These are phyloP conservation scores for Sitta europaea DNA, from an alignment of 2,113 vertebrate species.

Conservation along the genomic window DNA sequence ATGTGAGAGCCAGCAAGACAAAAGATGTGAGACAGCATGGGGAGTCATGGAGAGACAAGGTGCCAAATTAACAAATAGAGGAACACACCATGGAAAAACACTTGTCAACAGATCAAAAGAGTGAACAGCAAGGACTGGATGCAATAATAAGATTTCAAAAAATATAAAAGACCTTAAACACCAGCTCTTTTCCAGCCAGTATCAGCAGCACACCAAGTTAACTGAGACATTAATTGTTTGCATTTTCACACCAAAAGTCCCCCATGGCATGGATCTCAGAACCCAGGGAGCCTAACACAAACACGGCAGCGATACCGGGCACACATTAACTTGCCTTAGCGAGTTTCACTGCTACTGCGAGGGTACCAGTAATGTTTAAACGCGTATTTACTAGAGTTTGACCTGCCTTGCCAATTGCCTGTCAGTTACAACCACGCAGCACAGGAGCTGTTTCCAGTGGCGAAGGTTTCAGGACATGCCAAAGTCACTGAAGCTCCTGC, in stretches of 20 bases:
- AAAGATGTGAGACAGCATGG: not conserved
- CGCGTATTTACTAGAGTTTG: not conserved
- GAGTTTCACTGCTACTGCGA: not conserved
- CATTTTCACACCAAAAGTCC: not conserved
- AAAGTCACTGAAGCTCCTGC: not conserved
- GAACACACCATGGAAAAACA: not conserved
- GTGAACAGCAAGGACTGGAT: not conserved
- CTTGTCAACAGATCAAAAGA: not conserved
- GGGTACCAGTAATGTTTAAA: not conserved
- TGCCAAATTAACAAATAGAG: not conserved
- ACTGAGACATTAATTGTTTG: not conserved
- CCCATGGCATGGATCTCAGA: not conserved
- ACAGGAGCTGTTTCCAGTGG: not conserved
- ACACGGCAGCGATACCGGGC: fast-evolving
- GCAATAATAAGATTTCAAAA: not conserved
- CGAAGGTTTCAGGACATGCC: not conserved
- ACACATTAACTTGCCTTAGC: not conserved
- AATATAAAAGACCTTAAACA: not conserved
- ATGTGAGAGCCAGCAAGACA: not conserved
- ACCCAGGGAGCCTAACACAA: not conserved
- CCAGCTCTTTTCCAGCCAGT: not conserved
- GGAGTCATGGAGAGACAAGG: not conserved
- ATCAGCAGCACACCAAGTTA: not conserved
- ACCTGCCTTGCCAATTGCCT: not conserved
- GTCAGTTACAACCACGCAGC: not conserved